Evolutionary conservation across 1,140 invertebrate species (phyloP), one percentile per base, ranked within the genome.

Genomic region (Palaemon carinicauda): DNA sequence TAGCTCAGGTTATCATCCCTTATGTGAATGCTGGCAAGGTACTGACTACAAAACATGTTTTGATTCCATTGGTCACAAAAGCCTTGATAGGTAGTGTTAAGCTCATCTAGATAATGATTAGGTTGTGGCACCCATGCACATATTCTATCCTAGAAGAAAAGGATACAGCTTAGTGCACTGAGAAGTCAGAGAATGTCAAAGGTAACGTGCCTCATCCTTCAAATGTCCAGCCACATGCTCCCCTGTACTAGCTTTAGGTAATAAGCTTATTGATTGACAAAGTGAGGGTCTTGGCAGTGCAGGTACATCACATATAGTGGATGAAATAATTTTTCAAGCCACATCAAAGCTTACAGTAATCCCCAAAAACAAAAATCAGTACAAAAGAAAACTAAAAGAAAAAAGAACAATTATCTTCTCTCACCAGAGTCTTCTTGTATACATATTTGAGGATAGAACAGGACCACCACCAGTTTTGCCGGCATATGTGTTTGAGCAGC

Each of bases 201-300:
- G 33, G 33, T n/a, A 33, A 9, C 2, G 27, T 21, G 7, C 51
- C 21, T 29, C 79, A 27, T 21, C 52, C 79, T 14, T 31, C 73
- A 50, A n/a, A 29, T 5, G 54, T 80, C 5, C 54, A 80, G 3
- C 80, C 60, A 3, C 21, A 19, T 82, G 33, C 71, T n/a, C 41
- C 24, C 21, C 41, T 51, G n/a, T 51, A 9, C 24, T 80, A 29
- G 51, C 27, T 4, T 82, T 31, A 0, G 56, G 71, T 24, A 82
- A 82, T n/a, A n/a, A n/a, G n/a, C n/a, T n/a, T 71, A 82, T 82
- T 50, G 80, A 82, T 29, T 71, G 60, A 41, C 80, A n/a, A 4
- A 65, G 71, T 29, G 56, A 69, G 21, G 4, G 24, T 10, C 12
- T 82, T 0, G 71, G 0, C 50, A 31, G 56, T 33, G 56, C 56